Evolutionary conservation across 2,888 invertebrate species (phyloP), one percentile per base, ranked within the genome.

Genomic region (Craniophora ligustri): DNA sequence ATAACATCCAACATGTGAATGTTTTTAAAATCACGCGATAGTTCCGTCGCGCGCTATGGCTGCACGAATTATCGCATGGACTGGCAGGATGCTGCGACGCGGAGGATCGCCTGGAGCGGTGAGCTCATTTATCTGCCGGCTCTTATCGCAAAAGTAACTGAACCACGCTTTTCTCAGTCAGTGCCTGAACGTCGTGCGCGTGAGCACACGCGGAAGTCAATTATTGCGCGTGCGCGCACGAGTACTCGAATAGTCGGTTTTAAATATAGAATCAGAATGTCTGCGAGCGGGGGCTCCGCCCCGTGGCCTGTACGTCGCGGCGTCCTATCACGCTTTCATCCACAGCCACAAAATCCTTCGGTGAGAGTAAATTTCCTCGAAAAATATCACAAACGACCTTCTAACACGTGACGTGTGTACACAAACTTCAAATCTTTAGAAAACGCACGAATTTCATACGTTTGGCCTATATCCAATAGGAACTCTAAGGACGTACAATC

Each of bases 271-370:
- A 78, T 62, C 85, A 89, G 91, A 89, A 93, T 92, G 91, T 94
- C 94, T 81, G 82, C 85, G 79, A 93, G 94, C 82, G 93, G 91
- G 82, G 94, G 94, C 79, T 95, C 95, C 85, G 96, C 95, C 76
- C 96, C 96, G 85, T 96, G 97, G 97, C 95, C 96, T 67, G 95
- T 97, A 73, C 95, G 94, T 78, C 95, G 95, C 76, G 95, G 91
- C 86, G 88, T 92, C 88, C 89, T 92, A 83, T 83, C 91, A 81
- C 92, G 93, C 77, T 92, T 89, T 81, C 74, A 87, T 74, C 86
- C 87, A 77, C 86, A 84, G 75, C 76, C 82, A 68, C 82, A 82
- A 73, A 85, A 88, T 85, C 88, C 92, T 88, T 86, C 84, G 92
- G 92, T 92, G 89, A 92, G 91, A 86, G 83, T 82, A 74, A 65